These are phyloP conservation scores for Ifrita kowaldi DNA, from an alignment of 2,113 vertebrate genomes.

Conservation along the genomic window DNA sequence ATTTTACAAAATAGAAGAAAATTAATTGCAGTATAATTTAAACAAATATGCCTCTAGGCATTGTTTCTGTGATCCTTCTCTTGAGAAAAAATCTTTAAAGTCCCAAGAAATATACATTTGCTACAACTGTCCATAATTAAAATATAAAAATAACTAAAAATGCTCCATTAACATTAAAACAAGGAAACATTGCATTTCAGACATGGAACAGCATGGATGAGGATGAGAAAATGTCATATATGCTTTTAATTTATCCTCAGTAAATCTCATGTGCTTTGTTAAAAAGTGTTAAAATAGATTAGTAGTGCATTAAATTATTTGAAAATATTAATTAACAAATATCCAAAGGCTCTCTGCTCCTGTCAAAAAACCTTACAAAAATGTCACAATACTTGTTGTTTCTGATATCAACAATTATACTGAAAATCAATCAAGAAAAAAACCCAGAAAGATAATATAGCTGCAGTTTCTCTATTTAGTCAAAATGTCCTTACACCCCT, in stretches of 20 bases:
- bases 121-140: not conserved
- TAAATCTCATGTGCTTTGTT: not conserved
- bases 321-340: not conserved
- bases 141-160: not conserved
- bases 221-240: not conserved
- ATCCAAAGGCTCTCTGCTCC: not conserved
- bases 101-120: not conserved
- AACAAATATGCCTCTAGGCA: not conserved
- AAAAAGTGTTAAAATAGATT: not conserved
- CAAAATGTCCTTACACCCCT: not conserved
- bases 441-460: fast-evolving
- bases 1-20: not conserved
- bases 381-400: not conserved
- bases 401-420: not conserved
- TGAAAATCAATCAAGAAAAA: not conserved
- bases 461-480: not conserved
- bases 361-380: not conserved
- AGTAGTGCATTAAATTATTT: not conserved
- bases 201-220: not conserved
- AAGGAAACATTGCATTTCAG: not conserved
- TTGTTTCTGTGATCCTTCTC: not conserved
- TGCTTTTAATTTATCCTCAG: not conserved
- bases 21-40: not conserved
- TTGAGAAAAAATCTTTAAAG: not conserved
- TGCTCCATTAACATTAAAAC: not conserved